Evolutionary conservation across 1,140 invertebrate genomes (phyloP), one percentile per base, ranked within the genome.

Genomic region (Euborellia annulipes): DNA sequence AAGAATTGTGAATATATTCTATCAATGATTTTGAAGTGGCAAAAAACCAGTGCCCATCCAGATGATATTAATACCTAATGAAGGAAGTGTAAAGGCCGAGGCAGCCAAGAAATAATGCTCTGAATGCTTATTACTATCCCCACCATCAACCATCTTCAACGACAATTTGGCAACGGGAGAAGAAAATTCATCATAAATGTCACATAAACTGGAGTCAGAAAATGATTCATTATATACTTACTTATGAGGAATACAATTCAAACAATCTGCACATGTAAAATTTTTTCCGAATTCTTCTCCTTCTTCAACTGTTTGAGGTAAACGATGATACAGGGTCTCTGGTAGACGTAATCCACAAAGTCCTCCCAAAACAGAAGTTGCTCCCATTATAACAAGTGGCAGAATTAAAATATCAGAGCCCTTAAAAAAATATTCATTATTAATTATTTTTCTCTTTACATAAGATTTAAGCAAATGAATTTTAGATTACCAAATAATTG

Each of bases 231-330:
- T 27, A 6, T 2, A 21, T 13, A 39, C 52, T 55, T 69, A 79
- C 75, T 72, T 72, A 37, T 68, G 63, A 23, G 76, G 72, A 14
- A 75, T 66, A 55, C 83, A 85, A 40, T 67, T 62, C 17, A 76
- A 62, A 52, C 82, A 87, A 55, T 86, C 80, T 13, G 71, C 66
- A 32, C 75, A 70, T 1, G 73, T 73, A 76, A 82, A 87, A 54
- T 87, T 68, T 60, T 85, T 86, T n/a, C 84, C 85, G 59, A 88
- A 88, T 53, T 81, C 71, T 58, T 90, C 86, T 3, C 85, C 85
- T 60, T 90, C 85, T 62, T 86, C 82, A 1, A 86, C 69, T 0
- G 84, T 88, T 62, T 87, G 82, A 0, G 85, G 84, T 45, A 88
- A 58, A 14, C 75, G 70, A 54, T 81, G 71, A 62, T 87, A 79